Evolutionary conservation across 1,140 invertebrate species (phyloP), one percentile per base, ranked within the genome.

Genomic region (Lordiphosa stackelbergi): DNA sequence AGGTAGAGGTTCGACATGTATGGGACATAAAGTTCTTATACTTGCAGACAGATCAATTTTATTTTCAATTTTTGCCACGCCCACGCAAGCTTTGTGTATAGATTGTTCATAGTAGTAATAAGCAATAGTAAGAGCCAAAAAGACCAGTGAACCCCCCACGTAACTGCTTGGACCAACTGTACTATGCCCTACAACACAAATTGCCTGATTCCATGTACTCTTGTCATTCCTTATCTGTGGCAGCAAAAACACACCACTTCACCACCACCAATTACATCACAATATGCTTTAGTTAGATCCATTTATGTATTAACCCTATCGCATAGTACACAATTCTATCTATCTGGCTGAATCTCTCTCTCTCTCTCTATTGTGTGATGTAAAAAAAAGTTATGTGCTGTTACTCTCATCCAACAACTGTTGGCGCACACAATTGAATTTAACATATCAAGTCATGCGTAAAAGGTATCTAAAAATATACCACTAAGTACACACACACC

Each of bases 361-460:
- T 66, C 53, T 60, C 7, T 36, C 7, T 11, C 9, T 37, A 38
- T 45, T 16, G 62, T 40, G 40, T 31, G 13, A 22, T 66, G 64
- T 66, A 66, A 58, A 58, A 36, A 19, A 68, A 68, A 55, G 64
- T 31, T 60, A 59, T 47, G 45, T 13, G 42, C 48, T 48, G 31
- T 43, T 22, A 31, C 38, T 36, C 31, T 52, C 7, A 6, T 34
- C 12, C n/a, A 4, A 10, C 12, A 8, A 22, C 8, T 7, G 3
- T 0, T 34, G 40, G 24, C 35, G 13, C 37, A 19, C 46, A 58
- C 74, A 54, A 55, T 53, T 40, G 31, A 69, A 59, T 78, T 78
- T 79, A 53, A 59, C 65, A 79, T 78, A 73, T 59, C 70, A 79
- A 79, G 70, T 79, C 70, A 79, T 79, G 74, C 74, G 74, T 79